phyloP scores from a whole-genome alignment of 1,140 invertebrate species.

The Branchinecta lindahli region DNA sequence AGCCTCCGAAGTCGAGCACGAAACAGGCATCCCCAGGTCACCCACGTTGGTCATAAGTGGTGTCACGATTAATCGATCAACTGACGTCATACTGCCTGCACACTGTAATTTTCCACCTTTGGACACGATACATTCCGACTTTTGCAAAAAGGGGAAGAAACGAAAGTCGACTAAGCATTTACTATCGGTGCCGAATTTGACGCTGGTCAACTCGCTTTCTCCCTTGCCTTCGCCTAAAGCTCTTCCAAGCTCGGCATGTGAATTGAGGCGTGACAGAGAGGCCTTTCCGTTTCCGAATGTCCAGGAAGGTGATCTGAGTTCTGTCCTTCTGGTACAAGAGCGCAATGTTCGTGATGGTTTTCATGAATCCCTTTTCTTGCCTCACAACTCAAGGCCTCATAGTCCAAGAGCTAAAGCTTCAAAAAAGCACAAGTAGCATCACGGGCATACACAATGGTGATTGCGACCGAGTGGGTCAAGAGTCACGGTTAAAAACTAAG shows the following conservation, averaged over 20 bases:
- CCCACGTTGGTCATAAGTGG: slow-evolving; percentile 42
- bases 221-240: slow-evolving; percentile 25
- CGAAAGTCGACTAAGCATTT: neutral
- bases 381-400: slow-evolving; percentile 24
- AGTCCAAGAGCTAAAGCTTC: too few relatives aligned
- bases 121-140: slow-evolving; percentile 23
- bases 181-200: neutral
- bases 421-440: too few relatives aligned
- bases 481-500: too few relatives aligned
- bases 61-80: slow-evolving; percentile 41
- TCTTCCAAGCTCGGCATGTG: slow-evolving; percentile 36
- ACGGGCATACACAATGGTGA: too few relatives aligned
- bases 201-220: slow-evolving; percentile 21
- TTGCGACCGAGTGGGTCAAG: too few relatives aligned
- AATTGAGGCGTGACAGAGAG: slow-evolving; percentile 37
- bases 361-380: slow-evolving; percentile 40
- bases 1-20: slow-evolving; percentile 41
- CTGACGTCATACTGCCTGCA: slow-evolving; percentile 29
- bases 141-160: slow-evolving; percentile 3
- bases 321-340: slow-evolving; percentile 42
- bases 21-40: slow-evolving; percentile 42
- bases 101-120: slow-evolving; percentile 30
- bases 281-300: slow-evolving; percentile 41
- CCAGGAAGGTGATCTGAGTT: slow-evolving; percentile 41
- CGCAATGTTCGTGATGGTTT: slow-evolving; percentile 44